These are phyloP conservation scores for Galago senegalensis DNA, from an alignment of 2,797 vertebrate genomes.

Conservation along the genomic window DNA sequence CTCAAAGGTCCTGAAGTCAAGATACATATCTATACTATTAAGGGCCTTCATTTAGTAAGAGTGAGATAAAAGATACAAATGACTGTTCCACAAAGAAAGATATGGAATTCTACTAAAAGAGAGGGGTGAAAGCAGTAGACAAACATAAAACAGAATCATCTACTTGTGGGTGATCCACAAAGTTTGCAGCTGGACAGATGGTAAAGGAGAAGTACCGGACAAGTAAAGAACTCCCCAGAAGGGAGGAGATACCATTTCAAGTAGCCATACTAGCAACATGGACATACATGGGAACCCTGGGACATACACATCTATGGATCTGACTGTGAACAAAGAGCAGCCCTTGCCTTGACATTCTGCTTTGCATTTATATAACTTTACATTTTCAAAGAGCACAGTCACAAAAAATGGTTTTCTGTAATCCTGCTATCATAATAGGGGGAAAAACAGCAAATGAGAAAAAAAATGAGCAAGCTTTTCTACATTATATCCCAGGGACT, in stretches of 20 bases:
- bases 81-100: not conserved
- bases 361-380: not conserved
- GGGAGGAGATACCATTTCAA: not conserved
- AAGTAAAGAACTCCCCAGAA: not conserved
- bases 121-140: not conserved
- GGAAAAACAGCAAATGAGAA: not conserved
- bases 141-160: not conserved
- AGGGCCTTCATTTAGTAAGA: not conserved
- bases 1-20: not conserved
- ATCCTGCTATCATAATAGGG: not conserved
- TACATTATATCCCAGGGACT: not conserved
- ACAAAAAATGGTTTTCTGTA: slow-evolving; percentile 34
- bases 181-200: not conserved
- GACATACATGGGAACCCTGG: not conserved
- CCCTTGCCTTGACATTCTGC: not conserved
- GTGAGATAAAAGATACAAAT: not conserved
- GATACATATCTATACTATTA: not conserved
- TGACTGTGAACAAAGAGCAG: not conserved
- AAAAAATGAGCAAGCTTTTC: not conserved
- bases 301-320: not conserved
- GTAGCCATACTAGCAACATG: not conserved
- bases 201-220: not conserved
- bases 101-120: not conserved
- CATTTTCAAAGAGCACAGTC: not conserved
- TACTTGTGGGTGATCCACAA: not conserved